Conservation (phyloP, 2,113 vertebrate species). For the Andinoacara biseriatus region DNA sequence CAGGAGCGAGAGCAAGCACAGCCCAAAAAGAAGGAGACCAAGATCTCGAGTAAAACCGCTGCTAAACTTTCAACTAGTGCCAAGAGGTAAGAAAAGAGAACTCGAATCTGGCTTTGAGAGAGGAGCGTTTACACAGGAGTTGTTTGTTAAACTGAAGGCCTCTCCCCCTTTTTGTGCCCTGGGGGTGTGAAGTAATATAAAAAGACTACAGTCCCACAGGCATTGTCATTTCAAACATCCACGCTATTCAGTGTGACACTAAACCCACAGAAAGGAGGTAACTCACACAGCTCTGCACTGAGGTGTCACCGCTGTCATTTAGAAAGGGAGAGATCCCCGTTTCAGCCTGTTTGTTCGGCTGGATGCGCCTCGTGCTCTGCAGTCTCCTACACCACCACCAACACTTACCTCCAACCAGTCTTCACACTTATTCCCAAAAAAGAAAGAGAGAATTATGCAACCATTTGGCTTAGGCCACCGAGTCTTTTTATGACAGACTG, state of each 20-base stretch:
- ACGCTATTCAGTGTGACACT: constrained; percentile 29
- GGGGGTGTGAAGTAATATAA: constrained; percentile 53
- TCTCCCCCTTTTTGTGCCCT: constrained; percentile 14
- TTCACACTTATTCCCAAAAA: constrained; percentile 28
- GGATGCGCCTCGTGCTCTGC: neutral
- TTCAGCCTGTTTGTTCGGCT: constrained; percentile 33
- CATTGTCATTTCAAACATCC: constrained; percentile 60
- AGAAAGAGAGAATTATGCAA: constrained; percentile 66
- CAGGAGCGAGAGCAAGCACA: constrained; percentile 95
- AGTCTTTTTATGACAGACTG: constrained; percentile 51
- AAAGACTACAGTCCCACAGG: constrained; percentile 47
- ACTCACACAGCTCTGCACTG: neutral
- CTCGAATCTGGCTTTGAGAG: constrained; percentile 3
- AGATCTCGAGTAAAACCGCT: constrained; percentile 98
- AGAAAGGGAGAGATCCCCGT: constrained; percentile 26
- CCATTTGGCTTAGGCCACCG: constrained; percentile 23
- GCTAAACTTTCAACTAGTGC: constrained; percentile 99
- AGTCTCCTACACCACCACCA: constrained; percentile 7
- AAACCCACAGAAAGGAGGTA: constrained; percentile 40
- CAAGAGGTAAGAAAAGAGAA: constrained; percentile 87
- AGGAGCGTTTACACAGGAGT: constrained; percentile 28
- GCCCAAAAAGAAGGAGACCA: constrained; percentile 98
- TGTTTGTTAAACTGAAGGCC: constrained; percentile 57
- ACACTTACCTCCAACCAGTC: constrained; percentile 21
- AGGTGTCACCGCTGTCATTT: constrained; percentile 34